Evolutionary conservation across 2,113 vertebrate species (phyloP), one percentile per base, ranked within the genome.

Genomic region (Nematolebias whitei): DNA sequence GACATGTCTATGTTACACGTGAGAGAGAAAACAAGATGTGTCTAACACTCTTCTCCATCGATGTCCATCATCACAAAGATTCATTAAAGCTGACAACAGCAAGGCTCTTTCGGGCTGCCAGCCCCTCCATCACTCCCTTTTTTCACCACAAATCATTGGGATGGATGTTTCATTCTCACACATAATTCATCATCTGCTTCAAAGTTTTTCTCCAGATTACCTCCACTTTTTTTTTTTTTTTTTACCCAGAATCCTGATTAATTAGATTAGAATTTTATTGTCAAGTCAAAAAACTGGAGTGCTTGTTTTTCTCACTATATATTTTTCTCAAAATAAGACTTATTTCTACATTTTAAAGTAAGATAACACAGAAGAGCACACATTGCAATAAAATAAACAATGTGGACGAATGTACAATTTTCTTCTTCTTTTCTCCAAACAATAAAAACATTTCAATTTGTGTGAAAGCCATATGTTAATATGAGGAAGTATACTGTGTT

Each of bases 61-160:
- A 38, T 71, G 76, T 80, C 64, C 84, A 59, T 77, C 68, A 71
- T 56, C 66, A 60, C 59, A 39, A 61, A 76, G 67, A 84, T 84
- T 82, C 81, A 87, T 88, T 83, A 75, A 53, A 22, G 54, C 54
- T 69, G 77, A 83, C 50, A 66, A 74, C 68, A 26, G 62, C 62
- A 75, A 78, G 80, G 76, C 69, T 82, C 71, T 80, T 75, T 57
- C 62, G 66, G 75, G 51, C 78, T 60, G 49, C 24, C 39, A 72
- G 70, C 66, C 63, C 43, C 68, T 69, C 76, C 77, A 66, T 82
- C 71, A 76, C 50, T 18, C 29, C 53, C 16, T 47, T 71, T 64
- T 63, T 63, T 10, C 59, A 53, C 38, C 49, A 67, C 53, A 70
- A 73, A 84, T 84, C 67, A 78, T 79, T 66, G 57, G 16, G 58